Conservation (phyloP, 2,113 vertebrate genomes). For the Pseudolaguvia tuberculata region DNA sequence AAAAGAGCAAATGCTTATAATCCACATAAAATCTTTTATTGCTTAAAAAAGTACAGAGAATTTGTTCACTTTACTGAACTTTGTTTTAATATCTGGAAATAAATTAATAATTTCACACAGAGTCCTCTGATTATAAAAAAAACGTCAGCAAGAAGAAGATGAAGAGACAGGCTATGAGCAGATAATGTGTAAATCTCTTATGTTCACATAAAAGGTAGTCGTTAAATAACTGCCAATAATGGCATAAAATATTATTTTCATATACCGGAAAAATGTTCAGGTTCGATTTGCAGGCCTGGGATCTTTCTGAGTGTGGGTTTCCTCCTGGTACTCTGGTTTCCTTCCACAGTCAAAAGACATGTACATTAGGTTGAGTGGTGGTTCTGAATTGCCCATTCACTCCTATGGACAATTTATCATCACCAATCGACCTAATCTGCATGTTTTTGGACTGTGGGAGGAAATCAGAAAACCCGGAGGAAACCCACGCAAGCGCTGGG, state of each 20-base stretch:
- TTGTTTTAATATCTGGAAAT: constrained; percentile 58
- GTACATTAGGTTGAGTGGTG: no score
- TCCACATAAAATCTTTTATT: constrained; percentile 39
- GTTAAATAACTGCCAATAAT: constrained; percentile 2
- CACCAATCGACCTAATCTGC: no score
- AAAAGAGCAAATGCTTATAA: background rate
- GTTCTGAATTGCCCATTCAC: no score
- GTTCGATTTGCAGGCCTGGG: background rate
- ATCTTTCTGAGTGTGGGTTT: no score
- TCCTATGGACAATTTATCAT: no score
- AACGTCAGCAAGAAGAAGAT: background rate
- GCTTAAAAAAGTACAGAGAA: constrained; percentile 35
- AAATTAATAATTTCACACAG: constrained; percentile 51
- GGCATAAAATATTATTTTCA: constrained; percentile 11
- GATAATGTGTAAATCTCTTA: background rate
- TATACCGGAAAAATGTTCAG: background rate
- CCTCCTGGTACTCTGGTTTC: no score
- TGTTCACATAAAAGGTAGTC: constrained; percentile 20
- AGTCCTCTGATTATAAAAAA: background rate
- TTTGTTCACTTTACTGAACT: constrained; percentile 52
- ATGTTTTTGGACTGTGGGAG: no score
- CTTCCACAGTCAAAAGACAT: no score
- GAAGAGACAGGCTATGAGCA: background rate
- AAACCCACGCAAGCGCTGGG: no score
- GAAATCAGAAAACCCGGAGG: no score